Base-by-base conservation (phyloP, 2,797 vertebrate species). In the Nannoperca australis region DNA sequence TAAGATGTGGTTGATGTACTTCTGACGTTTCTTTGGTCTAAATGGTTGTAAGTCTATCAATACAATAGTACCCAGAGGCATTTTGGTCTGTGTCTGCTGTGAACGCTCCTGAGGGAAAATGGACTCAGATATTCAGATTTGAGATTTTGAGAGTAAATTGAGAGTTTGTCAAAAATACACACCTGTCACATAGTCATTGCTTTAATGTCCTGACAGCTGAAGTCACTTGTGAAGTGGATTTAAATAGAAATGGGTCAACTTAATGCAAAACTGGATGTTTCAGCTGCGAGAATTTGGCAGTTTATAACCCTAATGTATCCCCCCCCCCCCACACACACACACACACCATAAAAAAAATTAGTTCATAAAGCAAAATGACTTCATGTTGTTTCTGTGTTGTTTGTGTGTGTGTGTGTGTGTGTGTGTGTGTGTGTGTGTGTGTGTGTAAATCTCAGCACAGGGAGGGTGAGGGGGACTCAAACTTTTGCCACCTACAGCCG, bases 231-330 rank as follows among this genome's bases (percentile, higher is more conserved):
- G 30, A 71, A 9, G 38, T 72, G 70, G 76, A 45, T 76, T 88
- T 74, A 58, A 72, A 36, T 50, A 44, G 60, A 88, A 86, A 59
- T 51, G 55, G 81, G 76, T 84, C 86, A 59, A 9, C 32, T 76
- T 22, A 0, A 10, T 36, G 42, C 44, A 68, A 61, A 77, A 44
- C 34, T 38, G 70, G 79, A 63, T 70, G 75, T 61, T 51, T 55
- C 44, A 72, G 49, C 49, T 72, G 64, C 74, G 69, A 71, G 71
- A 65, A 56, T 75, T 78, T 58, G 27, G 38, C 47, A 20, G 4
- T 56, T 70, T 62, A 50, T 15, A 59, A 76, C 20, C 24, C 40
- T 4, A 12, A 69, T 18, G 12, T n/a, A n/a, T n/a, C n/a, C n/a
- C n/a, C n/a, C n/a, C n/a, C n/a, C 24, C 24, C 24, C 24, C 24